Conservation (phyloP, 2,113 vertebrate genomes). For the Bostrychus sinensis region DNA sequence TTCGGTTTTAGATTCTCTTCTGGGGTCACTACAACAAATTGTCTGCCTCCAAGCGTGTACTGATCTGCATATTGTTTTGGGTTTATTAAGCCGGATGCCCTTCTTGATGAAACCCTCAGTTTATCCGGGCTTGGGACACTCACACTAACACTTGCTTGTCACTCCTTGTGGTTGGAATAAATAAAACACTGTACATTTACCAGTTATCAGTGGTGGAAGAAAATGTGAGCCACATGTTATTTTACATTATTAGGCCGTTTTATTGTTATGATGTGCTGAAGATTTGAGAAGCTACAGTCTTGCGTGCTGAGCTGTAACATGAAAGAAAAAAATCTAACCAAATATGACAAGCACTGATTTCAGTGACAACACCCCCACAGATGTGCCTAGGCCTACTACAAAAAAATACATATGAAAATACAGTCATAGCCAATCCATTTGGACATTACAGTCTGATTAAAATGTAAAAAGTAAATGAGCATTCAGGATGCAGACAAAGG, state of each 20-base stretch:
- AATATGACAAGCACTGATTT: slow-evolving; percentile 27
- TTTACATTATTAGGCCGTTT: slow-evolving; percentile 38
- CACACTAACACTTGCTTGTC: too few relatives aligned
- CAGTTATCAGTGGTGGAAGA: not conserved
- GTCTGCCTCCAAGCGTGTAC: too few relatives aligned
- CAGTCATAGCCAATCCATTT: slow-evolving; percentile 54
- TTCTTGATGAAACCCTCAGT: too few relatives aligned
- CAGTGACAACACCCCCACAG: not conserved
- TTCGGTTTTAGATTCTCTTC: too few relatives aligned
- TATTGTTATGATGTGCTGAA: slow-evolving; percentile 49
- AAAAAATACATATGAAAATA: slow-evolving; percentile 53
- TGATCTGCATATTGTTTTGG: too few relatives aligned
- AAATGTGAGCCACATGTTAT: not conserved
- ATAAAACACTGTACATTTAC: too few relatives aligned
- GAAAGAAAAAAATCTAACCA: slow-evolving; percentile 11
- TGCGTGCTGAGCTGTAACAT: slow-evolving; percentile 53
- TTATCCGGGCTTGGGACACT: too few relatives aligned
- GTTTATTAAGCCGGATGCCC: too few relatives aligned
- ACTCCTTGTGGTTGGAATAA: too few relatives aligned
- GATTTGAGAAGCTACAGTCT: slow-evolving; percentile 55
- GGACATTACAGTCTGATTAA: slow-evolving; percentile 44
- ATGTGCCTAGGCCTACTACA: slow-evolving; percentile 10
- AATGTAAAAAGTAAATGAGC: slow-evolving; percentile 14
- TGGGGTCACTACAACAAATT: too few relatives aligned
- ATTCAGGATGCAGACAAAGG: not conserved